Conservation (phyloP, 64 coral and sea anemone genomes). For the Stichodactyla helianthus region DNA sequence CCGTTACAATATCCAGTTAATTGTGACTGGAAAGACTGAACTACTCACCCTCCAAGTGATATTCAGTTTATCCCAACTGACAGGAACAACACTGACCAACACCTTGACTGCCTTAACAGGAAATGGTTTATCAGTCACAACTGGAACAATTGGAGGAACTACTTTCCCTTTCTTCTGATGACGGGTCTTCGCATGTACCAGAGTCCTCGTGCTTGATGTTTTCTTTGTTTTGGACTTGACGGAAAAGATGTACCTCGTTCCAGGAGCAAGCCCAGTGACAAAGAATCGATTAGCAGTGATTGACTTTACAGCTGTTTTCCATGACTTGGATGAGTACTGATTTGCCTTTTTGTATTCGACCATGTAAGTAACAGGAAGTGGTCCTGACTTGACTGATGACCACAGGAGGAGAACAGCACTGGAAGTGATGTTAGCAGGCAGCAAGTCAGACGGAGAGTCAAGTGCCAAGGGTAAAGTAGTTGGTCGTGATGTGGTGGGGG, state of each 20-base stretch:
- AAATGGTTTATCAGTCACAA: neutral
- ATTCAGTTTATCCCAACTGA: slow-evolving; percentile 33
- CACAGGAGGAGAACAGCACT: slow-evolving; percentile 24
- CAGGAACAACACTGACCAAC: neutral
- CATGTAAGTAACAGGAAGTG: slow-evolving; percentile 17
- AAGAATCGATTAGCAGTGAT: slow-evolving; percentile 25
- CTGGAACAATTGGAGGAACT: neutral
- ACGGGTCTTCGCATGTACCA: neutral
- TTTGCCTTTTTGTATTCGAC: slow-evolving; percentile 40
- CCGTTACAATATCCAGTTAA: neutral
- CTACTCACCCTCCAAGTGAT: slow-evolving; percentile 59
- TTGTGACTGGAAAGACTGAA: neutral
- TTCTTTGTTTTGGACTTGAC: slow-evolving; percentile 11
- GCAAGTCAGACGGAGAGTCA: slow-evolving; percentile 25
- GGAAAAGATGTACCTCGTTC: slow-evolving; percentile 26
- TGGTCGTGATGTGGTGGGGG: slow-evolving; percentile 4
- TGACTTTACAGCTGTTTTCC: slow-evolving; percentile 21
- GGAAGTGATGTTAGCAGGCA: neutral
- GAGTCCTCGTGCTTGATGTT: neutral
- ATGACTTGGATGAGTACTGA: neutral
- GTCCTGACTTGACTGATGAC: slow-evolving; percentile 20
- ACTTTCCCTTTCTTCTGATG: neutral
- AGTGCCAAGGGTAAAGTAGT: neutral
- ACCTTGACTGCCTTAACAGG: slow-evolving; percentile 9
- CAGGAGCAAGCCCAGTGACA: slow-evolving; percentile 22